Evolutionary conservation across 2,797 vertebrate genomes (phyloP).

Genomic region (Macropodus opercularis): DNA sequence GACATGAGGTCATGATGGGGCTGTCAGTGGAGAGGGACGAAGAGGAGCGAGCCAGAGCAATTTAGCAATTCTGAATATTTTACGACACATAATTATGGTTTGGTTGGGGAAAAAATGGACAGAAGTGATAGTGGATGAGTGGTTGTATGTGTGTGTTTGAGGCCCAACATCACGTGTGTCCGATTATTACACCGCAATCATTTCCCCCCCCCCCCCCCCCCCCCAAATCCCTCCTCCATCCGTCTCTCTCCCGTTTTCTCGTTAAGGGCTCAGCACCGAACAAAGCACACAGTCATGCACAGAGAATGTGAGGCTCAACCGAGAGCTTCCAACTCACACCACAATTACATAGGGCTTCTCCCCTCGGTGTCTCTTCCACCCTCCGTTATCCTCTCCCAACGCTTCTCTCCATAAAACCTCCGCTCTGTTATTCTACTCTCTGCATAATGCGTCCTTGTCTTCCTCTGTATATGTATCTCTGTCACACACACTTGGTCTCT

Average conservation of each 20-base stretch:
- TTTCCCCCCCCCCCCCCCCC: conserved; percentile 57
- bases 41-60: conserved; percentile 73
- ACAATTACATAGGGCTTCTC: conserved; percentile 71
- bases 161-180: conserved; percentile 72
- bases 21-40: conserved; percentile 71
- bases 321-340: conserved; percentile 64
- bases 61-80: conserved; percentile 81
- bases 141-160: conserved; percentile 7
- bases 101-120: conserved; percentile 58
- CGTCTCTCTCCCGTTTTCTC: conserved; percentile 65
- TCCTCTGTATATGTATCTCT: conserved; percentile 37
- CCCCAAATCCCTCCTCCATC: conserved; percentile 59
- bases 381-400: conserved; percentile 37
- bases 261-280: conserved; percentile 63
- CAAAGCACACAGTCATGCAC: conserved; percentile 79
- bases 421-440: conserved; percentile 55
- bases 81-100: conserved; percentile 80
- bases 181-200: conserved; percentile 78
- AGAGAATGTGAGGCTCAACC: conserved; percentile 71
- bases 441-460: conserved; percentile 55
- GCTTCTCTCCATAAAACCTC: conserved; percentile 45
- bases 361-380: conserved; percentile 57
- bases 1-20: conserved; percentile 79
- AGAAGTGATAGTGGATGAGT: conserved; percentile 56
- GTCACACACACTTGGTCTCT: conserved; percentile 58